Evolutionary conservation across 35 echinoderm and acorn worm species (phyloP).

Genomic region (Lytechinus variegatus): DNA sequence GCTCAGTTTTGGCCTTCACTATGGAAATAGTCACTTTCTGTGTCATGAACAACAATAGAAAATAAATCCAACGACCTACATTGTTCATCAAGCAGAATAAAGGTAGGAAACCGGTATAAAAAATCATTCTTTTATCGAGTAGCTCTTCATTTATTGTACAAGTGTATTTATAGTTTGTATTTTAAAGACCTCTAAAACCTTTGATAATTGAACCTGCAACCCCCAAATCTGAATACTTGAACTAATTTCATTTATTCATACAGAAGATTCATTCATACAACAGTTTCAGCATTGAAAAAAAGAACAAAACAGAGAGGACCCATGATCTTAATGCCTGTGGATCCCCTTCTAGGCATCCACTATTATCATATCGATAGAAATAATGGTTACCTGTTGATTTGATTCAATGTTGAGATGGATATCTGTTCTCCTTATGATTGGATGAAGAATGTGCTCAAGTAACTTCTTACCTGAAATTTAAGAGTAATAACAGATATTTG

Average conservation of each 20-base stretch:
- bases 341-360: no score
- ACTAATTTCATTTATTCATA: no score
- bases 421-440: background rate
- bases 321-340: no score
- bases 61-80: background rate
- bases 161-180: background rate
- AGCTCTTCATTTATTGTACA: background rate
- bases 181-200: no score
- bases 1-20: background rate
- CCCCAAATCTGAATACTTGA: no score
- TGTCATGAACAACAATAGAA: background rate
- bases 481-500: background rate
- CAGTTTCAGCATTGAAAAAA: no score
- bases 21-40: slow-evolving; percentile 11
- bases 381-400: background rate
- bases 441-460: background rate
- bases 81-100: background rate
- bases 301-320: no score
- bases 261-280: no score
- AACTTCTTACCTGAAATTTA: slow-evolving; percentile 20
- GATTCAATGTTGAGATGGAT: background rate
- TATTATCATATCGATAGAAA: no score
- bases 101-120: no score
- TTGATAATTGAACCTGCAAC: no score
- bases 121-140: no score